These are phyloP conservation scores for Scalopus aquaticus DNA, from an alignment of 2,113 vertebrate genomes.

Conservation along the genomic window DNA sequence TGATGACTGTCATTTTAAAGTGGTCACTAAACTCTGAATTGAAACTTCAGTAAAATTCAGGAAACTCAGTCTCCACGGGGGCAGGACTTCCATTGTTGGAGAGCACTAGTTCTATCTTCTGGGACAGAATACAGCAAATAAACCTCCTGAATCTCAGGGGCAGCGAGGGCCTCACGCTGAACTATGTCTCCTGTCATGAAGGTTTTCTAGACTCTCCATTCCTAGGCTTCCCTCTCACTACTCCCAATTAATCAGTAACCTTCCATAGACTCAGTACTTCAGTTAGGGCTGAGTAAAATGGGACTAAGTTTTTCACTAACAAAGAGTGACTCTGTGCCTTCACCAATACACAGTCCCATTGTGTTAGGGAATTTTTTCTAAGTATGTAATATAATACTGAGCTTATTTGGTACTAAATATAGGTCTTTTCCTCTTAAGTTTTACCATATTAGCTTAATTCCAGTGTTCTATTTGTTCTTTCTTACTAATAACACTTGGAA, in stretches of 20 bases:
- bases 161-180: not conserved
- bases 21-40: not conserved
- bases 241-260: not conserved
- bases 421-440: not conserved
- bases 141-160: not conserved
- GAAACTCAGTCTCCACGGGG: not conserved
- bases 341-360: not conserved
- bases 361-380: not conserved
- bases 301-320: not conserved
- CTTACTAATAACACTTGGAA: not conserved
- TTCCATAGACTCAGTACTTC: not conserved
- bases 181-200: not conserved
- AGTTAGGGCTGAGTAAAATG: not conserved
- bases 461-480: not conserved
- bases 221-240: not conserved
- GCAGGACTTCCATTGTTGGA: not conserved
- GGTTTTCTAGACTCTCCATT: not conserved
- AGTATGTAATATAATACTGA: not conserved
- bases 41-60: not conserved
- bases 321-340: not conserved
- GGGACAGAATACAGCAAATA: not conserved
- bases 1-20: not conserved
- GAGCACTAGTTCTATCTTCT: not conserved
- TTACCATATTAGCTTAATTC: not conserved
- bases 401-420: not conserved